A percentile compares a stretch with the other conserved stretches of the same genome.
Evolutionary conservation across 35 echinoderm and acorn worm species (phyloP).

Genomic region (Hemicentrotus pulcherrimus): DNA sequence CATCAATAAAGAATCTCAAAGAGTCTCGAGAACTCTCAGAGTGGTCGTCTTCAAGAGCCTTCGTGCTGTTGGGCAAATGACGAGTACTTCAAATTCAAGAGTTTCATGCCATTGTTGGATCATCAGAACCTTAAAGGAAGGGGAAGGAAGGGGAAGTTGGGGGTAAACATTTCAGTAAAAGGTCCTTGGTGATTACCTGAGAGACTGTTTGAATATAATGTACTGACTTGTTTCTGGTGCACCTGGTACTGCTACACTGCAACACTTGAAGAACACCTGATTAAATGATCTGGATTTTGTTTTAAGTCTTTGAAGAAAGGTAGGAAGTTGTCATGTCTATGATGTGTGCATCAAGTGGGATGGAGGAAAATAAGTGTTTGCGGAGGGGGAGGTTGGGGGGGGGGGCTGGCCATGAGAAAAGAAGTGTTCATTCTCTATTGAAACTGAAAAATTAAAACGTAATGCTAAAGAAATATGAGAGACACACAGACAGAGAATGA

Average conservation of each 20-base stretch:
- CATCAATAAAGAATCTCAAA: neutral
- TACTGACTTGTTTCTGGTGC: neutral
- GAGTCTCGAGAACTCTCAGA: neutral
- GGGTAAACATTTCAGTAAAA: neutral
- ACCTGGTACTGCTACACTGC: neutral
- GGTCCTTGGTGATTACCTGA: neutral
- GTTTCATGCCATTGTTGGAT: neutral
- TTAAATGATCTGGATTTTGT: neutral
- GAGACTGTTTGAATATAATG: neutral
- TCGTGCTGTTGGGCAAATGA: neutral
- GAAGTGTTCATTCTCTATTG: neutral
- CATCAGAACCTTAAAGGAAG: neutral
- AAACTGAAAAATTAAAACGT: neutral
- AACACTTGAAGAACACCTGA: conserved; percentile 10
- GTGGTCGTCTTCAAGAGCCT: neutral
- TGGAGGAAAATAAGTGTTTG: neutral
- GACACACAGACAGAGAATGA: neutral
- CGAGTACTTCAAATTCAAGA: neutral
- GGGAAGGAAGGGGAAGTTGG: neutral
- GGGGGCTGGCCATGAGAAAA: neutral
- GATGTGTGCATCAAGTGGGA: neutral
- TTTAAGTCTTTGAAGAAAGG: neutral
- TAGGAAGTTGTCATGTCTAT: neutral
- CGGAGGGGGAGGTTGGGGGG: neutral
- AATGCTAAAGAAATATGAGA: neutral